These are phyloP conservation scores for Glaucopsyche alexis DNA, from an alignment of 2,888 invertebrate species.

Conservation along the genomic window DNA sequence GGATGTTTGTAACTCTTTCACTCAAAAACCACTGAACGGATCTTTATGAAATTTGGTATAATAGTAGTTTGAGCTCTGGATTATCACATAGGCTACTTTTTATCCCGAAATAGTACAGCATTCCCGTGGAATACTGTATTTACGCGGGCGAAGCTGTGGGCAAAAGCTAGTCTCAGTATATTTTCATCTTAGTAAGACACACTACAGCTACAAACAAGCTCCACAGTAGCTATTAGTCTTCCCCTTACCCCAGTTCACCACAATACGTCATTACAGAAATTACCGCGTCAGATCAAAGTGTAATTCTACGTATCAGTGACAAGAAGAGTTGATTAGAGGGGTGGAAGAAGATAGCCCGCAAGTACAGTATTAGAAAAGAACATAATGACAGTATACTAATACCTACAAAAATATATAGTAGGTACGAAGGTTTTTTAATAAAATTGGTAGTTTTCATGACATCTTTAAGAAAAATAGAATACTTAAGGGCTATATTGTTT, in stretches of 20 bases:
- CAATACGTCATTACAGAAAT: constrained; percentile 27
- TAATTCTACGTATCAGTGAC: constrained; percentile 18
- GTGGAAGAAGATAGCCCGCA: not conserved
- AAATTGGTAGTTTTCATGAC: not conserved
- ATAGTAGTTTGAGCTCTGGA: too few relatives aligned
- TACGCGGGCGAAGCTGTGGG: too few relatives aligned
- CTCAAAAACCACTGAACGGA: too few relatives aligned
- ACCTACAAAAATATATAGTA: not conserved
- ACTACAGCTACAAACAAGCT: constrained; percentile 30
- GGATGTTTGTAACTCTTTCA: too few relatives aligned
- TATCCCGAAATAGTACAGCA: too few relatives aligned
- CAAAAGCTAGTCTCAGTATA: not conserved
- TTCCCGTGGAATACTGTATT: too few relatives aligned
- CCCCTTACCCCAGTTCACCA: constrained; percentile 7
- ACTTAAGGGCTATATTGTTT: too few relatives aligned
- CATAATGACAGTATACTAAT: not conserved
- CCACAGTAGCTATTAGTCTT: not conserved
- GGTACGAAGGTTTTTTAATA: not conserved
- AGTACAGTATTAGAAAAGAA: constrained; percentile 5
- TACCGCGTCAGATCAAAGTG: constrained; percentile 9
- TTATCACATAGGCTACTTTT: too few relatives aligned
- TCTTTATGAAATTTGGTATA: too few relatives aligned
- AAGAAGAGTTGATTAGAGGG: constrained; percentile 24
- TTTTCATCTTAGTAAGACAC: not conserved
- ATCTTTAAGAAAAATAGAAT: too few relatives aligned